Evolutionary conservation across 2,888 invertebrate genomes (phyloP).

Genomic region (Hemithea aestivaria): DNA sequence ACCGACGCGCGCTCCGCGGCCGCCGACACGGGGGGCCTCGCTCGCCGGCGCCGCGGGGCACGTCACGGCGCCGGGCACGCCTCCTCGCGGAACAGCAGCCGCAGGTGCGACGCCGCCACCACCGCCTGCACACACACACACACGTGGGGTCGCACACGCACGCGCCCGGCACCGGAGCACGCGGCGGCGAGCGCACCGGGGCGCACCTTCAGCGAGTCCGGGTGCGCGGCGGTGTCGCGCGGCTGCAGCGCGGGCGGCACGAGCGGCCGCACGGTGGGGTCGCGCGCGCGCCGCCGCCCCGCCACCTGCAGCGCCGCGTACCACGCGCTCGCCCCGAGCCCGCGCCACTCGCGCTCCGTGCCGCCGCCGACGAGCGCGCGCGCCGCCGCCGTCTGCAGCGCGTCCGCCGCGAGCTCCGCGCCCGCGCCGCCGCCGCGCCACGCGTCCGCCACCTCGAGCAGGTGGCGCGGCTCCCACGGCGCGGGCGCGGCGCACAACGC

Average conservation of each 20-base stretch:
- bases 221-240: slow-evolving; percentile 17
- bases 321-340: too few species aligned
- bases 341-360: slow-evolving; percentile 8
- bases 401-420: too few species aligned
- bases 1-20: too few species aligned
- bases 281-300: slow-evolving; percentile 12
- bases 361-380: slow-evolving; percentile 12
- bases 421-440: slow-evolving; percentile 24
- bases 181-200: not conserved
- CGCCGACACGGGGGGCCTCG: too few species aligned
- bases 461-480: slow-evolving; percentile 17
- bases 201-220: slow-evolving; percentile 25
- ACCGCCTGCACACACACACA: slow-evolving; percentile 26
- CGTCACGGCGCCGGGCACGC: not conserved
- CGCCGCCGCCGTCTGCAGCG: too few species aligned
- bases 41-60: too few species aligned
- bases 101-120: slow-evolving; percentile 35
- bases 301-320: slow-evolving; percentile 24
- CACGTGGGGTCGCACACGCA: not conserved
- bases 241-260: slow-evolving; percentile 17
- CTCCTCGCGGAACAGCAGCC: slow-evolving; percentile 30
- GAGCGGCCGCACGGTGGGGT: slow-evolving; percentile 4
- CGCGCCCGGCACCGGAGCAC: not conserved
- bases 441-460: slow-evolving; percentile 28
- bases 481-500: slow-evolving; percentile 12